Evolutionary conservation across 37 sponge, comb jelly and placozoan species (phyloP).

Genomic region (Chondrilla cf. caribensis): DNA sequence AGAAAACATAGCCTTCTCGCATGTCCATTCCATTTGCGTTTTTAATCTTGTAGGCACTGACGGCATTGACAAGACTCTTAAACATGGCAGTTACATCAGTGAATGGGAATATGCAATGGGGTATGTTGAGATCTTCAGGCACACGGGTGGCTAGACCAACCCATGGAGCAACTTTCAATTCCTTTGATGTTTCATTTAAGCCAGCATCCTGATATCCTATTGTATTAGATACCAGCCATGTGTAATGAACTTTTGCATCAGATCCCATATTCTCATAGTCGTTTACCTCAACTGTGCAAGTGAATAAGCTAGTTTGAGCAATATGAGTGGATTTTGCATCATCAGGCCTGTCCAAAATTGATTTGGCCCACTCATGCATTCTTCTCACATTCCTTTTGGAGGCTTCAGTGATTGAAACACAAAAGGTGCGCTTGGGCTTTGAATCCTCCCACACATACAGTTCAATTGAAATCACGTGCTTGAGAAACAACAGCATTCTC

Average conservation of each 20-base stretch:
- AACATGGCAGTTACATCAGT: not conserved
- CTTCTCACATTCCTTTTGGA: not conserved
- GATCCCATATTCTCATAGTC: not conserved
- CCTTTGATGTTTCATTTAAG: not conserved
- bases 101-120: not conserved
- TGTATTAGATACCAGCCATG: slow-evolving; percentile 22
- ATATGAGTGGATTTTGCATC: not conserved
- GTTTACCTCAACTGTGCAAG: not conserved
- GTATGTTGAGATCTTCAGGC: not conserved
- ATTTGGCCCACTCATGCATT: too few relatives aligned
- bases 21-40: not conserved
- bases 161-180: slow-evolving; percentile 29
- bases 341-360: too few relatives aligned
- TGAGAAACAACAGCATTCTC: slow-evolving; percentile 22
- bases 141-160: slow-evolving; percentile 30
- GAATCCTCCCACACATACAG: slow-evolving; percentile 1
- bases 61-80: not conserved
- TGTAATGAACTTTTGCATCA: not conserved
- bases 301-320: not conserved
- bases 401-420: not conserved
- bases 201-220: not conserved
- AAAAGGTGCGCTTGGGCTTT: not conserved
- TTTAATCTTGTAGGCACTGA: not conserved
- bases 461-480: slow-evolving; percentile 9
- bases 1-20: slow-evolving; percentile 55